Conservation (phyloP, 2,797 vertebrate species). For the Channa striata region DNA sequence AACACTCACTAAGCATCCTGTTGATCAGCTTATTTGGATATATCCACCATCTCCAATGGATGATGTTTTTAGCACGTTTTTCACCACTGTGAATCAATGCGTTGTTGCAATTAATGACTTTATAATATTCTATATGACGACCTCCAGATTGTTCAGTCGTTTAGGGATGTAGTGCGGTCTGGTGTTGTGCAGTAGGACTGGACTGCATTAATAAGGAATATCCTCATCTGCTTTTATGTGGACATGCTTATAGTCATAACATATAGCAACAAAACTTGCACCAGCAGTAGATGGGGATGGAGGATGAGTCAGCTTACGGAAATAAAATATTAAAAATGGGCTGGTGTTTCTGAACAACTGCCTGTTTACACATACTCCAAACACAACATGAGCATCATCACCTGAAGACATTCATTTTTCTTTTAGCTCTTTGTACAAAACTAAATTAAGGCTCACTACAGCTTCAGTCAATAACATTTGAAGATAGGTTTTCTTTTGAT, state of each 20-base stretch:
- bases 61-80: constrained; percentile 24
- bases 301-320: no score
- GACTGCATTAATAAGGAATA: neutral
- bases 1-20: constrained; percentile 72
- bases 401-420: no score
- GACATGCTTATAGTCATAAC: neutral
- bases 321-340: no score
- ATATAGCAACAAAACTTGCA: neutral
- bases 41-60: constrained; percentile 27
- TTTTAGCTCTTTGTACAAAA: neutral
- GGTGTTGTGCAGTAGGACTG: neutral
- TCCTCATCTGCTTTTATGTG: neutral
- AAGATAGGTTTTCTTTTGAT: neutral
- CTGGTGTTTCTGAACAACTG: no score
- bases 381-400: no score
- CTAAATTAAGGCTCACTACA: neutral
- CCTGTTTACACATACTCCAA: no score
- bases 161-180: neutral
- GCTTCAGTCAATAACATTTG: constrained; percentile 5
- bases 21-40: constrained; percentile 75
- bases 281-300: no score
- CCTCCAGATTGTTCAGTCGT: neutral
- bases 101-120: neutral
- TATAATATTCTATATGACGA: neutral
- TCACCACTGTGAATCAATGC: constrained; percentile 8